Conservation (phyloP, 2,113 vertebrate genomes). For the Apteryx mantelli region DNA sequence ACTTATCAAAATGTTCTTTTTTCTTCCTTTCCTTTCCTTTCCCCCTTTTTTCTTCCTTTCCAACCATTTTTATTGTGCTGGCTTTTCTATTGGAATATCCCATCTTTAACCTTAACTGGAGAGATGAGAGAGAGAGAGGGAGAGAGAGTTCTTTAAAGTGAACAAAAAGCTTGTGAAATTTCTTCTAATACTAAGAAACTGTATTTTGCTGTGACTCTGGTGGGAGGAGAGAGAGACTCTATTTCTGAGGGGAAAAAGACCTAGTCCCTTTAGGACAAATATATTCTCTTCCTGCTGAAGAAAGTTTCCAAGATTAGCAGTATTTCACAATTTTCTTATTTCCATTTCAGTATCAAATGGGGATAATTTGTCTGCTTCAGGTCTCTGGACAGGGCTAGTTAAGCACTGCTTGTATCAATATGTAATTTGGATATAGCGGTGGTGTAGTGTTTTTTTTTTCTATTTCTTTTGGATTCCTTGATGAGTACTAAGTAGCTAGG, state of each 20-base stretch:
- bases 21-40: not conserved
- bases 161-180: not conserved
- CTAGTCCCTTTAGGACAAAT: not conserved
- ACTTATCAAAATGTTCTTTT: not conserved
- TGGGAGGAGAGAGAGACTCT: not conserved
- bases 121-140: not conserved
- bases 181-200: not conserved
- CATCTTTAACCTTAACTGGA: not conserved
- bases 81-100: not conserved
- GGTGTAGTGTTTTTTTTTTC: constrained; percentile 7
- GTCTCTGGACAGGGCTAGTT: constrained; percentile 25
- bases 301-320: not conserved
- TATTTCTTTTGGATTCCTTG: constrained; percentile 33
- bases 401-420: constrained; percentile 19
- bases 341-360: not conserved
- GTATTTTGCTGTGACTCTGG: not conserved
- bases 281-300: not conserved
- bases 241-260: not conserved
- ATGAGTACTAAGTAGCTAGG: not conserved
- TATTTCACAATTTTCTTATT: not conserved
- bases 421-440: not conserved
- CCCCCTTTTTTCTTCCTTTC: no score
- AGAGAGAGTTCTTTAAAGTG: not conserved
- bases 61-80: not conserved
- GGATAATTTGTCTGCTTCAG: not conserved